phyloP scores from a whole-genome alignment of 2,797 vertebrate species.

The Spondyliosoma cantharus region DNA sequence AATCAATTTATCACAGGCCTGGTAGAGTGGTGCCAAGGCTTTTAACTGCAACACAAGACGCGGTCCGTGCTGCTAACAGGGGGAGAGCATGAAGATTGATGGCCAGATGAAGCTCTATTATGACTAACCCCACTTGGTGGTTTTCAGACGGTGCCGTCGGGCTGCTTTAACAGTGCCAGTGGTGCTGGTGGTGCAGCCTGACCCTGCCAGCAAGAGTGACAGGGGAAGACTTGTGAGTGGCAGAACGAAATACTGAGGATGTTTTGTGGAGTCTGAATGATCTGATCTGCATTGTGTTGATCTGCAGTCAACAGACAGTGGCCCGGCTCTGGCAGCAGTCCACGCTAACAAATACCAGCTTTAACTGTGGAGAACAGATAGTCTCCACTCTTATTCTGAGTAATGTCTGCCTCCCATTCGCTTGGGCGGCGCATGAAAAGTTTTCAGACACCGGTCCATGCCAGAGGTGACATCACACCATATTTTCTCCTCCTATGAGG shows the following conservation, averaged over 20 bases:
- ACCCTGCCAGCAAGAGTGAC: conserved; percentile 50
- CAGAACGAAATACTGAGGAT: conserved; percentile 50
- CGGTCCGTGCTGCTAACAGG: conserved; percentile 61
- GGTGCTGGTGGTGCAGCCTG: conserved; percentile 33
- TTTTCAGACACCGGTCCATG: conserved; percentile 83
- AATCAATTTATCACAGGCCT: conserved; percentile 74
- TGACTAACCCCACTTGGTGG: conserved; percentile 74
- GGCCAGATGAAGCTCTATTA: conserved; percentile 77
- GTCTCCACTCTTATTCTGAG: conserved; percentile 87
- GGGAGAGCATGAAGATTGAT: conserved; percentile 72
- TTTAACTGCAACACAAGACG: conserved; percentile 77
- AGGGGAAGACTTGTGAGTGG: conserved; percentile 39
- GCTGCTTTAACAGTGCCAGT: conserved; percentile 54
- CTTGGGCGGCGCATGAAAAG: conserved; percentile 81
- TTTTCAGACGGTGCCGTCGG: conserved; percentile 63
- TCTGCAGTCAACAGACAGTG: conserved; percentile 68
- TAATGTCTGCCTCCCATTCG: conserved; percentile 90
- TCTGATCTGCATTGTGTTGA: conserved; percentile 67
- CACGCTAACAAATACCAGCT: conserved; percentile 85
- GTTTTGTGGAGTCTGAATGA: conserved; percentile 58
- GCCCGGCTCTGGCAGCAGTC: conserved; percentile 70
- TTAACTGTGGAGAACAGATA: conserved; percentile 85
- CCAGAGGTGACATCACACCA: conserved; percentile 88
- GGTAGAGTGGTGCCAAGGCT: conserved; percentile 66
- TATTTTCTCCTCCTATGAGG: conserved; percentile 74